Evolutionary conservation across 2,888 invertebrate species (phyloP).

Genomic region (Neelides folsomi): DNA sequence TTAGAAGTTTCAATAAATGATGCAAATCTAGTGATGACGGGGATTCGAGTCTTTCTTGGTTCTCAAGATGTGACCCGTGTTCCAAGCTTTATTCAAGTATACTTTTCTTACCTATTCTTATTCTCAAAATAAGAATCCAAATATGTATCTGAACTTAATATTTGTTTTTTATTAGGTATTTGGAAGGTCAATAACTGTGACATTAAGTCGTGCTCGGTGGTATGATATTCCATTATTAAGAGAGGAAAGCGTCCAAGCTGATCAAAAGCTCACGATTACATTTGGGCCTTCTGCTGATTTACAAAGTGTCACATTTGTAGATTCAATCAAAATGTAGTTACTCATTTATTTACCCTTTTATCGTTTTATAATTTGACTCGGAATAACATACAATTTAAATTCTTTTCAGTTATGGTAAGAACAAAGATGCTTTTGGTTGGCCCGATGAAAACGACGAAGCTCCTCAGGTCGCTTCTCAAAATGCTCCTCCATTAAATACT

Average conservation of each 20-base stretch:
- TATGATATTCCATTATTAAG: conserved; percentile 87
- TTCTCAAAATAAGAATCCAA: no score
- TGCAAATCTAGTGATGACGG: conserved; percentile 75
- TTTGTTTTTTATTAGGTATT: conserved; percentile 48
- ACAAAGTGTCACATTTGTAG: conserved; percentile 79
- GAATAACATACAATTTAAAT: conserved; percentile 8
- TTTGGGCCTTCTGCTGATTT: conserved; percentile 78
- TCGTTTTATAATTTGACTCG: background rate
- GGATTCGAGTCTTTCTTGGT: conserved; percentile 72
- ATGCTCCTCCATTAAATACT: conserved; percentile 24
- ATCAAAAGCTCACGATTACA: conserved; percentile 70
- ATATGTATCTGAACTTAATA: no score
- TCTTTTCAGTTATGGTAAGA: conserved; percentile 65
- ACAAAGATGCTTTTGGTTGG: conserved; percentile 92
- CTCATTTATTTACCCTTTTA: conserved; percentile 2
- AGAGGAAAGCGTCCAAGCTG: conserved; percentile 82
- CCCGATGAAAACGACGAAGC: conserved; percentile 84
- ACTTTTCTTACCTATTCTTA: background rate
- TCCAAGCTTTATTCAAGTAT: conserved; percentile 60
- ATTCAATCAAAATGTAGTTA: conserved; percentile 68
- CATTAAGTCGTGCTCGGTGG: conserved; percentile 70
- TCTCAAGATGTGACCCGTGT: conserved; percentile 64
- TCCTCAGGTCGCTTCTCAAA: conserved; percentile 13
- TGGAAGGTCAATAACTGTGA: conserved; percentile 59
- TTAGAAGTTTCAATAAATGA: conserved; percentile 79